Evolutionary conservation across 2,113 vertebrate species (phyloP).

Genomic region (Nothocercus nigrocapillus): DNA sequence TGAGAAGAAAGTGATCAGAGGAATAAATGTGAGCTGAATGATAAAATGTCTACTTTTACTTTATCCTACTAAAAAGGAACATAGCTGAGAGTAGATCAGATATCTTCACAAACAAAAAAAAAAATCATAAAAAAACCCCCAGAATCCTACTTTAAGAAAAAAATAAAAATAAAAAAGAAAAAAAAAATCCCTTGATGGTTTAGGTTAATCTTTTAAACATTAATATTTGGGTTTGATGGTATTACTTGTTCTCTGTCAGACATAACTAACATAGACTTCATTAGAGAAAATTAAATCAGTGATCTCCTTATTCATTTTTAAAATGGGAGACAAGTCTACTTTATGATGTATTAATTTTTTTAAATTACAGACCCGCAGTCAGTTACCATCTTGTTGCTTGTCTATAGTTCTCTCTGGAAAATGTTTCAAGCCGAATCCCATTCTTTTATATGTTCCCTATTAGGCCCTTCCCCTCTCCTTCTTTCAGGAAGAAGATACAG

Average conservation of each 20-base stretch:
- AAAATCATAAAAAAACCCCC: too few species aligned
- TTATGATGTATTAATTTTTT: neutral
- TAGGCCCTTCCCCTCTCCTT: neutral
- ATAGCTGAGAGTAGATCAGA: neutral
- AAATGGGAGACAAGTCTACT: neutral
- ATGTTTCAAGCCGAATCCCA: neutral
- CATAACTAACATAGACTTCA: neutral
- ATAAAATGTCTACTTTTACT: neutral
- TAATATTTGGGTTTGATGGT: neutral
- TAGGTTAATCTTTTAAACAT: neutral
- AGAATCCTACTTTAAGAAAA: neutral
- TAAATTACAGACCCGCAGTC: neutral
- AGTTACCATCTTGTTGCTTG: neutral
- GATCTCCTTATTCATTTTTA: neutral
- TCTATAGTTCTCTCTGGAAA: neutral
- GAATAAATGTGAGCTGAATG: neutral
- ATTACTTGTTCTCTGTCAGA: neutral
- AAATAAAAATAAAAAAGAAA: neutral
- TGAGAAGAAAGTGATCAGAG: neutral
- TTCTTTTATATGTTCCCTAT: neutral
- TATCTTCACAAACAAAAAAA: neutral
- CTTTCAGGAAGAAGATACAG: neutral
- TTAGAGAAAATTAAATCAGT: conserved; percentile 24
- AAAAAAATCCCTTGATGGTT: neutral
- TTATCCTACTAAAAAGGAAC: neutral